These are phyloP conservation scores for Drosophila suzukii DNA, from an alignment of 1,140 invertebrate genomes.

Conservation along the genomic window DNA sequence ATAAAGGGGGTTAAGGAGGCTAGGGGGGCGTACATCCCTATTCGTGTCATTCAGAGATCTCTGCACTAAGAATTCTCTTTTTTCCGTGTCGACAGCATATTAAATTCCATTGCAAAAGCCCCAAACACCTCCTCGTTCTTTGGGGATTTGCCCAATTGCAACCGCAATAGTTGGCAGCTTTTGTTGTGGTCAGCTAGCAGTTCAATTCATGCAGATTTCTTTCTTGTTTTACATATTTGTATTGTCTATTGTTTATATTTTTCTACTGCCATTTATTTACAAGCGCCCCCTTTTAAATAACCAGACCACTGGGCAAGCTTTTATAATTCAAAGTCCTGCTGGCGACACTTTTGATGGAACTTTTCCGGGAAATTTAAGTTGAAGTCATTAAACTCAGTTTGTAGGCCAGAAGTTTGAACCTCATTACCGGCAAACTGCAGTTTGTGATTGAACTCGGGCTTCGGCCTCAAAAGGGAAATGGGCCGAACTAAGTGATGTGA, in stretches of 20 bases:
- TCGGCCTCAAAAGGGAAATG: slow-evolving; percentile 14
- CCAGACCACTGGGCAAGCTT: slow-evolving; percentile 24
- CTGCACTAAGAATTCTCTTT: slow-evolving; percentile 56
- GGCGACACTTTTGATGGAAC: slow-evolving; percentile 8
- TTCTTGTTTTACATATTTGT: slow-evolving; percentile 29
- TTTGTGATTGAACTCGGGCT: slow-evolving; percentile 23
- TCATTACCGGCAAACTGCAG: slow-evolving; percentile 38
- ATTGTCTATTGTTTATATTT: slow-evolving; percentile 18
- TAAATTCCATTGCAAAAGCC: slow-evolving; percentile 50
- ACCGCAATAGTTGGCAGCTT: slow-evolving; percentile 53
- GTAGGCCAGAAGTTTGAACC: slow-evolving; percentile 22
- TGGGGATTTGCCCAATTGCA: slow-evolving; percentile 45
- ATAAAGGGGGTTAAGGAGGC: slow-evolving; percentile 1
- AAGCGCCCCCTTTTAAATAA: slow-evolving; percentile 20
- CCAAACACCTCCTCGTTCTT: slow-evolving; percentile 19
- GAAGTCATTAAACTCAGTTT: slow-evolving; percentile 5
- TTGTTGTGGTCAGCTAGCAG: slow-evolving; percentile 34
- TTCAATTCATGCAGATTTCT: slow-evolving; percentile 42
- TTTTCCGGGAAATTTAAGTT: slow-evolving; percentile 14
- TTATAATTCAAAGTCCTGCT: slow-evolving; percentile 35
- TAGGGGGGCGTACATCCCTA: slow-evolving; percentile 13
- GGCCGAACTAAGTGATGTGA: slow-evolving; percentile 2
- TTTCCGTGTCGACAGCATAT: slow-evolving; percentile 48
- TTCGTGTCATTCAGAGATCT: slow-evolving; percentile 55
- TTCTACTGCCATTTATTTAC: background rate